phyloP scores from a whole-genome alignment of 2,888 invertebrate species.

The Hypomecis atomaria region DNA sequence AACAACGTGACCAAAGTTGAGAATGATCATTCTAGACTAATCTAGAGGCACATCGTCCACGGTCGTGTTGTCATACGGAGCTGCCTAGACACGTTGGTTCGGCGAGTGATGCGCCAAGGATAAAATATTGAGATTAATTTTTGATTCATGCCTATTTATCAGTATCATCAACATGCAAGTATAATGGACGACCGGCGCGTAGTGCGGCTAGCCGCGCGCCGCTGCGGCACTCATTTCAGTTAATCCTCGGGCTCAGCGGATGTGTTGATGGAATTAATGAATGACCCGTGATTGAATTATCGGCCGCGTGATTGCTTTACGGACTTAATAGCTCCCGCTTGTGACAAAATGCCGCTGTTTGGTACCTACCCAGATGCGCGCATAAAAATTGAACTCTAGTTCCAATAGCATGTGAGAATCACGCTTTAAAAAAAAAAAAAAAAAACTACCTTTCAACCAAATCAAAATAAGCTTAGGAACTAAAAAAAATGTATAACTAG shows the following conservation, averaged over 20 bases:
- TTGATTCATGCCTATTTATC: not conserved
- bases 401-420: too few species aligned
- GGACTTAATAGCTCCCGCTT: conserved; percentile 1
- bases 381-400: not conserved
- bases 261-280: conserved; percentile 36
- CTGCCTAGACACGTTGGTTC: too few species aligned
- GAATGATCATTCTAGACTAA: too few species aligned
- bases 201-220: not conserved
- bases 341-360: not conserved
- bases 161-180: not conserved
- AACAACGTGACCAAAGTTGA: too few species aligned
- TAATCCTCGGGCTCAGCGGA: conserved; percentile 25
- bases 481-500: too few species aligned
- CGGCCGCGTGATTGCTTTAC: conserved; percentile 22
- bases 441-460: too few species aligned
- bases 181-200: not conserved
- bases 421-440: too few species aligned
- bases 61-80: too few species aligned
- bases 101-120: too few species aligned
- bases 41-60: too few species aligned
- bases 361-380: not conserved
- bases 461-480: too few species aligned
- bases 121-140: too few species aligned
- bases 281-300: conserved; percentile 31
- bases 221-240: conserved; percentile 30